Evolutionary conservation across 2,113 vertebrate genomes (phyloP).

Genomic region (Alexandromys fortis): DNA sequence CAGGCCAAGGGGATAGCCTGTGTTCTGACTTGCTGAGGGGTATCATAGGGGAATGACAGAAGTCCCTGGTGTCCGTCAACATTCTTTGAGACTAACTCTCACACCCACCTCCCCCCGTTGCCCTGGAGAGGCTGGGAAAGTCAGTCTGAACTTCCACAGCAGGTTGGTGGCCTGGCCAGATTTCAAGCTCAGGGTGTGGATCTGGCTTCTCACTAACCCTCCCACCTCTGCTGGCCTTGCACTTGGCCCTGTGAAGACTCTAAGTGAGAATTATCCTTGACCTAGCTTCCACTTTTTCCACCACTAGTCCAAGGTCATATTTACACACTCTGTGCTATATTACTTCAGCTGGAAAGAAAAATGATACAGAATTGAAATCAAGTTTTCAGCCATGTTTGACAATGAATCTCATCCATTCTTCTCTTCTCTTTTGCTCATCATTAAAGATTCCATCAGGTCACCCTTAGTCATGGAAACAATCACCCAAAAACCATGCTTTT

Average conservation of each 20-base stretch:
- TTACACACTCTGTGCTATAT: background rate
- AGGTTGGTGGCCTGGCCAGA: background rate
- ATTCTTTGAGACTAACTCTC: accelerated
- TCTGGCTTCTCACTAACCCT: background rate
- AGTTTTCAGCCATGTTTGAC: background rate
- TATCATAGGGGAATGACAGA: no score
- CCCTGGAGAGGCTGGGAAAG: accelerated
- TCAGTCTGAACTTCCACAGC: accelerated
- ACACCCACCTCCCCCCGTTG: background rate
- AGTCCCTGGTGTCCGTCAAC: accelerated
- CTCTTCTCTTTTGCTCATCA: background rate
- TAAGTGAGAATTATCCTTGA: background rate
- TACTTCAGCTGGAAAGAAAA: background rate
- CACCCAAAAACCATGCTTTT: background rate
- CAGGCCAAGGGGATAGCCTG: accelerated
- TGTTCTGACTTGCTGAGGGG: background rate
- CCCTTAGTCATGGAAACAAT: background rate
- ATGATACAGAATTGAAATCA: background rate
- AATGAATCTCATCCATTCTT: background rate
- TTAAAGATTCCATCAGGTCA: background rate
- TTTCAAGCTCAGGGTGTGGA: background rate
- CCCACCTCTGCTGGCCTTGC: background rate
- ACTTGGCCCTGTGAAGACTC: background rate
- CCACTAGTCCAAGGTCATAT: background rate
- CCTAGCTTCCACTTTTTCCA: no score